A percentile compares a stretch with the other conserved stretches of the same genome.
These are phyloP conservation scores for Anguilla rostrata DNA, from an alignment of 2,113 vertebrate genomes.

Conservation along the genomic window DNA sequence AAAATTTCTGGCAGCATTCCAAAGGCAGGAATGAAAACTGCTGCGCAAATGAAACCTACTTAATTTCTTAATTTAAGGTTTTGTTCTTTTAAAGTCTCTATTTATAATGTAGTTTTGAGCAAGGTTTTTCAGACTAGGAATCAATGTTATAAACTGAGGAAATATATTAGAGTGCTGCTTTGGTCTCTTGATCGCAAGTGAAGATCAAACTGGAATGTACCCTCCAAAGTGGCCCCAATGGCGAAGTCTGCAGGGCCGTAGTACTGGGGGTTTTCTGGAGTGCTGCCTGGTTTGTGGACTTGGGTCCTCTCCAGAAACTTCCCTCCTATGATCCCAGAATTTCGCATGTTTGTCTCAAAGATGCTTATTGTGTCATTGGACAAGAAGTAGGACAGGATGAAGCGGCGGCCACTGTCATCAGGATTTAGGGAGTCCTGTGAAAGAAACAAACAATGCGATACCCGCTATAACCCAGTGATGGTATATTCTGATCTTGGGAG, in stretches of 20 bases:
- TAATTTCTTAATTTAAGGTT: no score
- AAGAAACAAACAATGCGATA: background rate
- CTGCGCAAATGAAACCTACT: no score
- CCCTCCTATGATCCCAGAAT: conserved; percentile 85
- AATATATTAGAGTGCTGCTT: no score
- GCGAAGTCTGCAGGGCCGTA: conserved; percentile 83
- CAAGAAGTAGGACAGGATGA: conserved; percentile 85
- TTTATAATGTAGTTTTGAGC: no score
- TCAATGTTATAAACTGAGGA: no score
- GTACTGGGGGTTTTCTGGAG: conserved; percentile 71
- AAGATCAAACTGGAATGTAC: conserved; percentile 52
- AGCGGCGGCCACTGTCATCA: conserved; percentile 73
- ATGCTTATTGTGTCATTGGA: conserved; percentile 83
- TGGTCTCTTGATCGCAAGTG: background rate
- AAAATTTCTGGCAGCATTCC: background rate
- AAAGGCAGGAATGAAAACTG: no score
- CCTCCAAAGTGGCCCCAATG: conserved; percentile 82
- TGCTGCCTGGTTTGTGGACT: conserved; percentile 76
- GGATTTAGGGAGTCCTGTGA: conserved; percentile 80
- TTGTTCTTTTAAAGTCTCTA: no score
- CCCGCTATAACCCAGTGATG: background rate
- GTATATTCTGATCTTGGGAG: background rate
- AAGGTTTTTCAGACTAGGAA: no score
- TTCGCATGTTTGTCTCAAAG: conserved; percentile 78
- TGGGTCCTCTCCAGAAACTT: conserved; percentile 79